Evolutionary conservation across 2,888 invertebrate species (phyloP), one percentile per base, ranked within the genome.

Genomic region (Rotaria socialis): DNA sequence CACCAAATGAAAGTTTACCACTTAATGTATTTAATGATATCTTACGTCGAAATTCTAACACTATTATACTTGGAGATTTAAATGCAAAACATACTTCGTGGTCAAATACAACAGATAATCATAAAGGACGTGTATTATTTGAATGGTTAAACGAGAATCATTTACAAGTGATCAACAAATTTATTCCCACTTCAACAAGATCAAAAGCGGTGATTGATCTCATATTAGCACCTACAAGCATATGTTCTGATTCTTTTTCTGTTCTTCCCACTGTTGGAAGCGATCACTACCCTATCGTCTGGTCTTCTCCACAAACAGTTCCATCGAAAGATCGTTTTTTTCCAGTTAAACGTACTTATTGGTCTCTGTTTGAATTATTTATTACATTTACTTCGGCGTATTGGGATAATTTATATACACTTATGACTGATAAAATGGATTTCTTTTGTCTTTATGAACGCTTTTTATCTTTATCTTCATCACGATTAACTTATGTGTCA

Each of bases 181-280:
- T 75, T 47, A 11, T 75, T 19, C 75, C 75, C 3, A 75, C 75
- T 8, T 75, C 47, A 24, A 75, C 75, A 8, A 41, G 75, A 43
- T 75, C 75, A 24, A 47, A 75, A 6, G 75, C 75, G n/a, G 47
- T 47, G 75, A 75, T 75, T 47, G 75, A 75, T 47, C 75, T 75
- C 22, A 75, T 75, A 41, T 75, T 75, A 75, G 24, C 75, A 43
- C 47, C 75, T 75, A 43, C 16, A 16, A 22, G 27, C 11, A 75
- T 24, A 2, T 8, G 4, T 8, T 16, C 6, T 43, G 47, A 8
- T 43, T 24, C 7, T n/a, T 75, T 75, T 5, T 43, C 43, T 75
- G 75, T 75, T 16, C 47, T 75, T 75, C 75, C 75, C 24, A 35
- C 75, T 5, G 47, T 75, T 43, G 47, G 43, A 43, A 75, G 75